Percentiles rank a stretch among this genome's conserved stretches.
Conservation (phyloP, 2,797 vertebrate species). For the Pipistrellus nathusii region DNA sequence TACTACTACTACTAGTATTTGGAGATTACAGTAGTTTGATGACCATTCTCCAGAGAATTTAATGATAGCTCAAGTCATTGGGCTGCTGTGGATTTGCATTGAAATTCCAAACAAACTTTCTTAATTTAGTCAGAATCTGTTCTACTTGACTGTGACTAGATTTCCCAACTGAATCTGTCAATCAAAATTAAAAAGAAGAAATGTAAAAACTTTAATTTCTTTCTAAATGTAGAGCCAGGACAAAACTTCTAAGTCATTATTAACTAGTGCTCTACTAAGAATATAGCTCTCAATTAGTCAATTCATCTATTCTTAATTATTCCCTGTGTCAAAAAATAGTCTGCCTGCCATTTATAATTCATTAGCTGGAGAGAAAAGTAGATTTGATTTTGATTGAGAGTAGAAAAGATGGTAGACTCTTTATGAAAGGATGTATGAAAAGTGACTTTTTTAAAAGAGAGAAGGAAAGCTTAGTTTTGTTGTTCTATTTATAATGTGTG, state of each 20-base stretch:
- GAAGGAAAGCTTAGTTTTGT: background rate
- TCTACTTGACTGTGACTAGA: slow-evolving; percentile 37
- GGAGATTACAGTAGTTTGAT: background rate
- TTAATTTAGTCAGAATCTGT: slow-evolving; percentile 38
- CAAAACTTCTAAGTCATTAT: slow-evolving; percentile 69
- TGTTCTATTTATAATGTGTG: background rate
- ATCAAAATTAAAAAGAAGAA: slow-evolving; percentile 66
- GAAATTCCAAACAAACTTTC: slow-evolving; percentile 52
- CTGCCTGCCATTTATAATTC: slow-evolving; percentile 56
- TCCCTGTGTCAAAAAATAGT: slow-evolving; percentile 74
- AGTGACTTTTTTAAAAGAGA: background rate
- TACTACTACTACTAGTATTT: background rate
- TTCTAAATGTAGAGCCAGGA: slow-evolving; percentile 68
- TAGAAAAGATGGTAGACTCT: background rate
- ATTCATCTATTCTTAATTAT: slow-evolving; percentile 63
- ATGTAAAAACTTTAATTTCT: slow-evolving; percentile 72
- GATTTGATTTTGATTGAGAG: slow-evolving; percentile 51
- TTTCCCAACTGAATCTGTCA: slow-evolving; percentile 52
- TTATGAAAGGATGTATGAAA: slow-evolving; percentile 22
- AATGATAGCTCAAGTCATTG: background rate
- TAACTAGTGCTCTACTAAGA: slow-evolving; percentile 55
- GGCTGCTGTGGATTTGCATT: background rate
- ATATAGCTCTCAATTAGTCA: slow-evolving; percentile 68
- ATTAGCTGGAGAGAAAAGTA: slow-evolving; percentile 63
- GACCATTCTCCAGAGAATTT: background rate